Base-by-base conservation (phyloP, 2,113 vertebrate genomes). In the Henicopernis longicauda region DNA sequence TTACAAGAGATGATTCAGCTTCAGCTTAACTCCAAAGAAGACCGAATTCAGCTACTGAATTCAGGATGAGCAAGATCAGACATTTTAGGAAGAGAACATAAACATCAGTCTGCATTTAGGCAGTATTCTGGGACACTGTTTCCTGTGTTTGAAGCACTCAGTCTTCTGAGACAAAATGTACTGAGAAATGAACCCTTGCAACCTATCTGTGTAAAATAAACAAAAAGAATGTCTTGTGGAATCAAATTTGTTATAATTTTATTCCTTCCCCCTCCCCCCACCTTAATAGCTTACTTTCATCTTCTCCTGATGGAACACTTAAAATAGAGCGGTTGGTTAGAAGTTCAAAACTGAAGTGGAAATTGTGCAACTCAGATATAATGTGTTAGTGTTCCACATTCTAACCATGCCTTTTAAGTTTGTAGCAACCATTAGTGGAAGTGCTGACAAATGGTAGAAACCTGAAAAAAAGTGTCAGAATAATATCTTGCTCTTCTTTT, bases 101-200 rank as follows among this genome's bases (percentile, higher is more conserved):
- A 79, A 50, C 86, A 85, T 79, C 61, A 67, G 59, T 18, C 47
- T 3, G 6, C 47, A 83, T 76, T 95, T 84, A 78, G 71, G 71
- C 79, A 87, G 26, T 11, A 34, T 54, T 86, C 52, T 83, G 74
- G 89, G 86, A 93, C 1, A 11, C 62, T 58, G 66, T 44, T 90
- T 90, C 93, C 89, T 95, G 67, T 80, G 45, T 61, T 86, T 58
- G 66, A 67, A 76, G 88, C 61, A 55, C 42, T 38, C 32, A 10
- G 66, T 65, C 82, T 93, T 92, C 58, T 77, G 82, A 95, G 63
- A 95, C 71, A 80, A 73, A 95, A 95, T 73, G 91, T 88, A 38
- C 89, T 32, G 71, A 82, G 72, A 72, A 92, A 61, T 0, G 0
- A 95, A 55, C 63, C 66, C 66, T 85, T 67, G 78, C 83, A 86